Conservation (phyloP, 2,888 invertebrate genomes). For the Noctua fimbriata region DNA sequence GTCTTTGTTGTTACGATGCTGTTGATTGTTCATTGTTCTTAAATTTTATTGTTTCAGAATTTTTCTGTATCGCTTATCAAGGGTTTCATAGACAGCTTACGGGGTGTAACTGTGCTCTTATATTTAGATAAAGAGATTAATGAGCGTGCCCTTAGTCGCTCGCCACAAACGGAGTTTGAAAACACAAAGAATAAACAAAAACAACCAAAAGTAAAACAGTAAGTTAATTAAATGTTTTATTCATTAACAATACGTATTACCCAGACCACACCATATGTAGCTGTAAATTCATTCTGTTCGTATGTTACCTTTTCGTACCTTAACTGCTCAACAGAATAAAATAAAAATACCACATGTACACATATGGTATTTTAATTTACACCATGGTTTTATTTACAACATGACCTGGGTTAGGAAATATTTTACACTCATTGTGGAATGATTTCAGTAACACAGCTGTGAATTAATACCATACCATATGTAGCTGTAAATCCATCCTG, state of each 20-base stretch:
- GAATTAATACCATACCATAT: no score
- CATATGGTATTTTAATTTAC: no score
- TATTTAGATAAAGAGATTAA: conserved; percentile 95
- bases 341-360: neutral
- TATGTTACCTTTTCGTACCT: neutral
- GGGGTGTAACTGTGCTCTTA: conserved; percentile 94
- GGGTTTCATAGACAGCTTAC: conserved; percentile 95
- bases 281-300: neutral
- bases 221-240: conserved; percentile 67
- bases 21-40: conserved; percentile 66
- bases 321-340: neutral
- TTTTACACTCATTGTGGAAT: no score
- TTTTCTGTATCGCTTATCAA: conserved; percentile 92
- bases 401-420: no score
- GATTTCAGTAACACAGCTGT: no score
- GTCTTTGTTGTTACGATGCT: conserved; percentile 52
- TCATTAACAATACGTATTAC: neutral
- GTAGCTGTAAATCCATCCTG: no score
- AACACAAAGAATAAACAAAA: conserved; percentile 84
- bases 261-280: neutral
- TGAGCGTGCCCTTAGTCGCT: conserved; percentile 90
- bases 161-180: conserved; percentile 87
- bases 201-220: conserved; percentile 89
- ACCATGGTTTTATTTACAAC: no score
- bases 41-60: conserved; percentile 89